These are phyloP conservation scores for Lucifuga dentata DNA, from an alignment of 2,113 vertebrate species.

Conservation along the genomic window DNA sequence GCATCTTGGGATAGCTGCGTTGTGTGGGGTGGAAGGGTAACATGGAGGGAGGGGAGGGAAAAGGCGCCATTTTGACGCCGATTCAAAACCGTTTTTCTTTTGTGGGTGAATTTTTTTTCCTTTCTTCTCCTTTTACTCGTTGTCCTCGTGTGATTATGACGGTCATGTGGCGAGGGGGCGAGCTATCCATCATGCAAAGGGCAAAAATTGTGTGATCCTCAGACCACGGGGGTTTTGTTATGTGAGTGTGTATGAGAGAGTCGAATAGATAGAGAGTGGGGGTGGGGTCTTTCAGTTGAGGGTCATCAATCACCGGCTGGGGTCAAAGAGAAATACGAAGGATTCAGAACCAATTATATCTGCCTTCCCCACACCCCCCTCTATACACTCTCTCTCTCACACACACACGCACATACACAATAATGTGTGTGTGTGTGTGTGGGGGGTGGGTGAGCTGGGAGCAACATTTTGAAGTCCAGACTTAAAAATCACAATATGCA, in stretches of 20 bases:
- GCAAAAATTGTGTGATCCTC: conserved; percentile 50
- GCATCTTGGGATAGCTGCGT: conserved; percentile 72
- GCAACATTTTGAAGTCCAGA: conserved; percentile 20
- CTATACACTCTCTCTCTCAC: conserved; percentile 5
- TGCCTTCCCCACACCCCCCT: conserved; percentile 52
- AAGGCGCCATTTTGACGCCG: conserved; percentile 74
- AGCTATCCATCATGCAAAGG: conserved; percentile 73
- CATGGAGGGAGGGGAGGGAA: conserved; percentile 50
- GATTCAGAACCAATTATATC: conserved; percentile 81
- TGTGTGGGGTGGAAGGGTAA: conserved; percentile 51
- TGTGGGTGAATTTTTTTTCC: conserved; percentile 25
- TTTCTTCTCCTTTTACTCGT: conserved; percentile 33
- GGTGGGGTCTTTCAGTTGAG: conserved; percentile 74
- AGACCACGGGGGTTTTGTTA: conserved; percentile 56
- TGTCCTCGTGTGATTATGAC: conserved; percentile 57
- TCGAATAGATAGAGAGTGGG: conserved; percentile 48
- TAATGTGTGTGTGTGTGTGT: too few relatives aligned
- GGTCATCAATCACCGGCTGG: conserved; percentile 82
- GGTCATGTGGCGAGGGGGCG: conserved; percentile 50
- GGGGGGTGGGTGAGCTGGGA: not conserved
- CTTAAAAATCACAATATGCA: not conserved
- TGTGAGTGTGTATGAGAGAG: conserved; percentile 17
- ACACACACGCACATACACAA: conserved; percentile 5
- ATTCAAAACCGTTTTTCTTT: conserved; percentile 67
- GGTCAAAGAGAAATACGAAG: conserved; percentile 80